Conservation (phyloP, 2,113 vertebrate species). For the Cnemophilus loriae region DNA sequence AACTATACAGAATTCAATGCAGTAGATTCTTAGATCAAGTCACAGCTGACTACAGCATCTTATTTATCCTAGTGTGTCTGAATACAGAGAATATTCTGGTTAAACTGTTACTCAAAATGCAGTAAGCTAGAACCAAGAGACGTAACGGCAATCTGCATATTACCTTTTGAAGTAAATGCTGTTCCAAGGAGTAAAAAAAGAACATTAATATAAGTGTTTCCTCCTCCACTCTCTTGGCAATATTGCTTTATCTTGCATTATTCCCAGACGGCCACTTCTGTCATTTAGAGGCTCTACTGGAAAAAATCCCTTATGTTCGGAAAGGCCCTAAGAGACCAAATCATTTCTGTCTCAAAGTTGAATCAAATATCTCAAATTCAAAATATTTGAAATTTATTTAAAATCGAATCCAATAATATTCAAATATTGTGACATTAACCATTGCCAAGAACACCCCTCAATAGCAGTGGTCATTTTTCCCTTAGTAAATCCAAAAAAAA, state of each 20-base stretch:
- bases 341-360: neutral
- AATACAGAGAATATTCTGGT: neutral
- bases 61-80: neutral
- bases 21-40: neutral
- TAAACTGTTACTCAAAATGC: neutral
- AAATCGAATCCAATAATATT: neutral
- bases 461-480: neutral
- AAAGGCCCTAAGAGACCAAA: neutral
- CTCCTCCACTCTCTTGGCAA: neutral
- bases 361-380: neutral
- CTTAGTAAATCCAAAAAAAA: neutral
- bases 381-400: neutral
- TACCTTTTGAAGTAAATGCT: neutral
- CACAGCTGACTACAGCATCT: neutral
- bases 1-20: neutral
- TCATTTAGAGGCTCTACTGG: neutral
- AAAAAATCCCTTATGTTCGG: neutral
- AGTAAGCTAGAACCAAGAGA: neutral
- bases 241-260: neutral
- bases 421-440: neutral
- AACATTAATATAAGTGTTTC: neutral
- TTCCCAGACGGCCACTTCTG: neutral
- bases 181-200: neutral
- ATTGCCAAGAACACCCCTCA: neutral
- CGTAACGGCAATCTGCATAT: neutral